Evolutionary conservation across 2,113 vertebrate genomes (phyloP), one percentile per base, ranked within the genome.

Genomic region (Phylloscopus trochilus): DNA sequence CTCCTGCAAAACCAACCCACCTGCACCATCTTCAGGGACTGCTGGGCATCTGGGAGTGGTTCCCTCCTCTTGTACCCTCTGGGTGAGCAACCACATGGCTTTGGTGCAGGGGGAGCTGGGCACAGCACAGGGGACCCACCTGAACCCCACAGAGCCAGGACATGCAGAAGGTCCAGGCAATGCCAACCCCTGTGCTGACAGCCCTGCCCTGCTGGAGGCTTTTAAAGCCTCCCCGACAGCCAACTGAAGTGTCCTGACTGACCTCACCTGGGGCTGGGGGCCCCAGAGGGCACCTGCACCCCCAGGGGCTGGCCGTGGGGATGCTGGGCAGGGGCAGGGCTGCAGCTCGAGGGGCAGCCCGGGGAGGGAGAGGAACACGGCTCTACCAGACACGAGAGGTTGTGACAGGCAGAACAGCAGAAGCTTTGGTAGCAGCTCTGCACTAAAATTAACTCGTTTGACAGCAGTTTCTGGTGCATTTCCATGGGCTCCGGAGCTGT

Each of bases 371-470:
- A n/a, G 27, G 37, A 2, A 4, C 41, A 12, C 0, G 59, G 47
- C 72, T 16, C 1, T 4, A 51, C 33, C 68, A 80, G 35, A 12
- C 51, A 14, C 0, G 2, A 27, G 83, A 68, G 47, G 30, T 41
- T 76, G 62, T 68, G 87, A 43, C 70, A 63, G 47, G 79, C 67
- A 63, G 83, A 88, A 35, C 64, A 58, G 79, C 59, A 69, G 82
- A 77, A 74, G 64, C 70, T 92, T 63, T 27, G 47, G 51, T 58
- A 72, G 89, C 74, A 90, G 79, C 75, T 95, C 66, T 69, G 87
- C 87, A 83, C 80, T 92, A 92, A 89, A 88, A 95, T 91, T 88
- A 92, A 90, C 76, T 92, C 30, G 1, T 62, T 24, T 67, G 72
- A 79, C 63, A 92, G 62, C 67, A 80, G 68, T 53, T 84, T 55